Evolutionary conservation across 2,797 vertebrate genomes (phyloP).

Genomic region (Eulemur rubriventer): DNA sequence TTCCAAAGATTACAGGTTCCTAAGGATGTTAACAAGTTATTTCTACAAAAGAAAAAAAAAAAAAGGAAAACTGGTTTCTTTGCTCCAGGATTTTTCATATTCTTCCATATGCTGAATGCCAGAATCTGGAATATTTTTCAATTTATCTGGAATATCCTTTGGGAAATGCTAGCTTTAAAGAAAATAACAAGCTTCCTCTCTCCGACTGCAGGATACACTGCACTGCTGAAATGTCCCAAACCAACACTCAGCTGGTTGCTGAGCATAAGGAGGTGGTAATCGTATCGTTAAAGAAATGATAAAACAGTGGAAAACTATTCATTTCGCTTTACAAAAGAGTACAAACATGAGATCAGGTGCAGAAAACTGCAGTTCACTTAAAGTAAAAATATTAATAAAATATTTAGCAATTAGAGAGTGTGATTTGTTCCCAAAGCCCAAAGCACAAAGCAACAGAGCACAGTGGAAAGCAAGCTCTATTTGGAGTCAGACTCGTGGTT

Average conservation of each 20-base stretch:
- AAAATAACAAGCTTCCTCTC: neutral
- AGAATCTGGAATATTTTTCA: neutral
- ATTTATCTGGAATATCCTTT: neutral
- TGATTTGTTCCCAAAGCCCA: neutral
- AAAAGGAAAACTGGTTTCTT: neutral
- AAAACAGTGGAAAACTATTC: neutral
- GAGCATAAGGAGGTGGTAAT: neutral
- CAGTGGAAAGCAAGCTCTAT: neutral
- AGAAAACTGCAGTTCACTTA: slow-evolving; percentile 6
- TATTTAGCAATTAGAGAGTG: neutral
- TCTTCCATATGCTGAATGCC: neutral
- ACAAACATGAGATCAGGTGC: neutral
- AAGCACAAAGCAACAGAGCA: neutral
- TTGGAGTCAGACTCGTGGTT: neutral
- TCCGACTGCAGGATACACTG: neutral
- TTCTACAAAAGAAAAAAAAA: neutral
- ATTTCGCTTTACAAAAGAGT: neutral
- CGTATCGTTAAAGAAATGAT: neutral
- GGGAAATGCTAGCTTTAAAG: slow-evolving; percentile 15
- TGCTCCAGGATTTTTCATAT: neutral
- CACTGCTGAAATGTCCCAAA: neutral
- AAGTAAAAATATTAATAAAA: neutral
- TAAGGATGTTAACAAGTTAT: neutral
- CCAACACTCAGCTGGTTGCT: neutral
- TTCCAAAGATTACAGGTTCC: neutral